Evolutionary conservation across 2,888 invertebrate genomes (phyloP).

Genomic region (Orchestes rusci): DNA sequence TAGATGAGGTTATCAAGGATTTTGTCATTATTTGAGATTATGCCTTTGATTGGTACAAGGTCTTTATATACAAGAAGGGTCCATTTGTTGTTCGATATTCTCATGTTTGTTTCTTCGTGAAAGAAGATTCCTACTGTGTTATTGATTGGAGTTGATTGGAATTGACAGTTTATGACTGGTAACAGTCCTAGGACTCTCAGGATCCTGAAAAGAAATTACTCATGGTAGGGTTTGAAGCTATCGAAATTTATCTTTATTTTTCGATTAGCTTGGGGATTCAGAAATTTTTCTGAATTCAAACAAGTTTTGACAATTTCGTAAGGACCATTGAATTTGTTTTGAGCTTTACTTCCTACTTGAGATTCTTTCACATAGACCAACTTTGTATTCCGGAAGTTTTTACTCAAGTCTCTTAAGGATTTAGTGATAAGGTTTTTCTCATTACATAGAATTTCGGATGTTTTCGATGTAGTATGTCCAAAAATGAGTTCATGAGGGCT

Average conservation of each 20-base stretch:
- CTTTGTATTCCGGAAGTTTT: conserved; percentile 13
- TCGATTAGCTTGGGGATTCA: not conserved
- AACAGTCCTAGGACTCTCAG: too few species aligned
- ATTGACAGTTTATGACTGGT: too few species aligned
- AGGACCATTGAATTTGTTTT: conserved; percentile 20
- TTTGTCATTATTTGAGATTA: too few species aligned
- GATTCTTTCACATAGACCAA: conserved; percentile 18
- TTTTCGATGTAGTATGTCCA: conserved; percentile 19
- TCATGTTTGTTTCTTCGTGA: too few species aligned
- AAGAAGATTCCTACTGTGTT: too few species aligned
- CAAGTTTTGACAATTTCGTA: not conserved
- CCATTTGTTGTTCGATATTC: too few species aligned
- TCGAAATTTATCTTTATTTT: conserved; percentile 8
- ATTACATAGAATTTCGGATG: conserved; percentile 20
- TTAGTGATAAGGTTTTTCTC: conserved; percentile 20
- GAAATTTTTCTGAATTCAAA: not conserved
- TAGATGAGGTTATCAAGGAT: too few species aligned
- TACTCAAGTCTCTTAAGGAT: conserved; percentile 21
- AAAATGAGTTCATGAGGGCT: conserved; percentile 21
- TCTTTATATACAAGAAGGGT: too few species aligned
- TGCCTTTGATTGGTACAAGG: too few species aligned
- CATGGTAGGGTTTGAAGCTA: conserved; percentile 4
- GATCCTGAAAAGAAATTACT: too few species aligned
- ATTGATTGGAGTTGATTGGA: too few species aligned
- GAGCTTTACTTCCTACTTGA: conserved; percentile 17